Evolutionary conservation across 2,797 vertebrate genomes (phyloP), one percentile per base, ranked within the genome.

Genomic region (Halcyon badia): DNA sequence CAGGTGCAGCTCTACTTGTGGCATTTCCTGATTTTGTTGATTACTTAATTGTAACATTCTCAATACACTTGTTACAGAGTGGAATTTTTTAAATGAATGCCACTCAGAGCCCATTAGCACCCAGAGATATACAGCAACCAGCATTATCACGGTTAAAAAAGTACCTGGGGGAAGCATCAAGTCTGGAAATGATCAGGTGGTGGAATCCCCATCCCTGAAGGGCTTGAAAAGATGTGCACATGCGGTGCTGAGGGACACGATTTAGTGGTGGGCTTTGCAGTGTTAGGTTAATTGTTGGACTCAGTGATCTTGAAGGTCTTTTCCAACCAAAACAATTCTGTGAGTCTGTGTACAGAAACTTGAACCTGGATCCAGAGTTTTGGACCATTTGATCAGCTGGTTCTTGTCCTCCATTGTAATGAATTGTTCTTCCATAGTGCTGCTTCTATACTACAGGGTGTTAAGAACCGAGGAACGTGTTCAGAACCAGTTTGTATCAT

Each of bases 61-160:
- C 75, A 7, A 21, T n/a, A 22, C 7, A 5, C 46, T 88, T 76
- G 33, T 49, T 89, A 81, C 61, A 15, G 83, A 84, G 70, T 76
- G 78, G 78, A 76, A 77, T 95, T 94, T 93, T 58, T 94, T 62
- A 79, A 66, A 83, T 66, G 58, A 96, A 19, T 35, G 35, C 31
- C 62, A n/a, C 88, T 87, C 66, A 44, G 54, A 69, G 56, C 88
- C 95, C 19, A 4, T 93, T 91, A 95, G 60, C 82, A 89, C 66
- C 77, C 46, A 30, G 58, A 5, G 6, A 6, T 15, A 22, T 2
- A 8, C 26, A 66, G 73, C 66, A 90, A 54, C 80, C 83, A 83
- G 30, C n/a, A 8, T 54, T 48, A 49, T 31, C 72, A 12, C 1
- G 28, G 24, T 56, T 90, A 28, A 87, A 39, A 66, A 70, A 75